Conservation (phyloP, 2,113 vertebrate genomes). For the Crocuta crocuta region DNA sequence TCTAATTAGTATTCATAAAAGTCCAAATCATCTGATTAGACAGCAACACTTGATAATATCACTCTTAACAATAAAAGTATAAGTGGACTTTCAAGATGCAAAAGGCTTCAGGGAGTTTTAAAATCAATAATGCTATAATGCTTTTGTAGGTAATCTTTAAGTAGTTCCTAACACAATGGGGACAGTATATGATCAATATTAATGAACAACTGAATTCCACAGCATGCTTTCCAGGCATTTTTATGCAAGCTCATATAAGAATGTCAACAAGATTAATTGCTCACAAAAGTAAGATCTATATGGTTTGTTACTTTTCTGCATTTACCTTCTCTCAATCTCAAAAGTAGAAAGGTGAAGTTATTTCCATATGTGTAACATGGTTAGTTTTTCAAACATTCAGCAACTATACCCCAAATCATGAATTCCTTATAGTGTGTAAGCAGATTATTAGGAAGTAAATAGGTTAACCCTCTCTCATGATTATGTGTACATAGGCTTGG, state of each 20-base stretch:
- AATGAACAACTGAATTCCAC: conserved; percentile 85
- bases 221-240: conserved; percentile 85
- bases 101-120: conserved; percentile 59
- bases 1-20: conserved; percentile 56
- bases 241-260: conserved; percentile 85
- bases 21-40: conserved; percentile 31
- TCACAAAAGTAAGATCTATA: conserved; percentile 84
- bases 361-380: conserved; percentile 20
- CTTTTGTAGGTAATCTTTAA: conserved; percentile 85
- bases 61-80: neutral
- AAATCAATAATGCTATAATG: conserved; percentile 83
- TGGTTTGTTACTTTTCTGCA: conserved; percentile 79
- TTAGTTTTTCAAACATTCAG: conserved; percentile 59
- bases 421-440: neutral
- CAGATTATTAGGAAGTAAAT: neutral
- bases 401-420: neutral
- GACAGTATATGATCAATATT: conserved; percentile 86
- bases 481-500: neutral
- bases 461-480: neutral
- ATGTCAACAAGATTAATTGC: conserved; percentile 89
- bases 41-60: neutral
- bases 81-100: conserved; percentile 72
- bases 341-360: conserved; percentile 30
- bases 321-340: conserved; percentile 59
- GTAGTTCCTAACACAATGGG: conserved; percentile 83